Evolutionary conservation across 2,888 invertebrate species (phyloP).

Genomic region (Nemotelus nigrinus): DNA sequence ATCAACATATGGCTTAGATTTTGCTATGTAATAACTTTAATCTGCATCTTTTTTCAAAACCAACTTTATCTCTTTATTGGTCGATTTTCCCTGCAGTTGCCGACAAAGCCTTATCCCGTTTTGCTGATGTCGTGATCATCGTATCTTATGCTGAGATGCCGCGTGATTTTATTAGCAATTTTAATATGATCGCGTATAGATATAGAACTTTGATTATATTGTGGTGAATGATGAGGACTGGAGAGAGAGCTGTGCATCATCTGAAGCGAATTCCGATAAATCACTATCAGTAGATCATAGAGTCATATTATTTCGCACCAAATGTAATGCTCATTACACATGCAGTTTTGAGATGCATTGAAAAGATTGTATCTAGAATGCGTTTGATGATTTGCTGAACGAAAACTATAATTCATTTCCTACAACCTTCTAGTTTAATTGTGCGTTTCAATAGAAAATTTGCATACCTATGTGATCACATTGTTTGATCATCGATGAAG

Average conservation of each 20-base stretch:
- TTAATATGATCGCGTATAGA: slow-evolving; percentile 37
- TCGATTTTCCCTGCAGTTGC: not conserved
- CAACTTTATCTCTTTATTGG: too few species aligned
- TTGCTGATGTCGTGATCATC: slow-evolving; percentile 18
- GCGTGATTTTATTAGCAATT: slow-evolving; percentile 44
- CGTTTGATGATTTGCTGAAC: not conserved
- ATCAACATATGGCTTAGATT: too few species aligned
- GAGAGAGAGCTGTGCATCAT: slow-evolving; percentile 6
- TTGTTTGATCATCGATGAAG: too few species aligned
- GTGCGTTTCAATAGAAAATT: too few species aligned
- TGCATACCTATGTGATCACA: too few species aligned
- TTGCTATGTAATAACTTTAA: too few species aligned
- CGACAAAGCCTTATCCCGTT: not conserved
- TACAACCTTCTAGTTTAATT: too few species aligned
- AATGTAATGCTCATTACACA: not conserved
- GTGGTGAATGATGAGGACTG: slow-evolving; percentile 16
- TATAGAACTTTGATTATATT: not conserved
- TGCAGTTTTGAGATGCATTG: slow-evolving; percentile 2
- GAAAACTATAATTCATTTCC: too few species aligned
- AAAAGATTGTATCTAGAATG: not conserved
- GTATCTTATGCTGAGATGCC: slow-evolving; percentile 14
- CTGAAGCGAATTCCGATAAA: slow-evolving; percentile 24
- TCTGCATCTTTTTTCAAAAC: too few species aligned
- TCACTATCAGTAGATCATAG: slow-evolving; percentile 21
- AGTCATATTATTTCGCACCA: slow-evolving; percentile 1